Evolutionary conservation across 2,888 invertebrate genomes (phyloP).

Genomic region (Sialis fuliginosa): DNA sequence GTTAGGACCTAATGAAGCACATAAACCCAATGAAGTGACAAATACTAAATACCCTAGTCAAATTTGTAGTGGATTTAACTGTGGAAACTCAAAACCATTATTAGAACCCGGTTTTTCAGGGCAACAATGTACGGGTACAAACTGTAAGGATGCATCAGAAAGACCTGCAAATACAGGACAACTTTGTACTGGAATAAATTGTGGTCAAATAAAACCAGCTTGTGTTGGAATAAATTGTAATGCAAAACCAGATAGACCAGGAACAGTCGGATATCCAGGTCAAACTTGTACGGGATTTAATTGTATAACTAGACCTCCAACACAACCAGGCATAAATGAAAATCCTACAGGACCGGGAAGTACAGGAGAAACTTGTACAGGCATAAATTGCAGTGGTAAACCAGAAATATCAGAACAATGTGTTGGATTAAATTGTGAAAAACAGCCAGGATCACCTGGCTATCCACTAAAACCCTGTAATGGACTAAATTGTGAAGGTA

Average conservation of each 20-base stretch:
- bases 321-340: constrained; percentile 1
- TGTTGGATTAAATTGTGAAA: background rate
- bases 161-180: background rate
- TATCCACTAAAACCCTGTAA: background rate
- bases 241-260: constrained; percentile 6
- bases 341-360: constrained; percentile 13
- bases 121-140: constrained; percentile 1
- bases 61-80: too few relatives aligned
- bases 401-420: background rate
- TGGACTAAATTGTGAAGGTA: background rate
- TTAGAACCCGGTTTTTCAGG: constrained; percentile 8
- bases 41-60: background rate
- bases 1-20: background rate
- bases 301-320: constrained; percentile 1
- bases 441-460: background rate
- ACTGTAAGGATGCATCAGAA: constrained; percentile 7
- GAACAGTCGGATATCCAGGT: constrained; percentile 5
- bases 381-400: constrained; percentile 5
- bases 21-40: background rate
- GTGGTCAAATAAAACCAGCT: background rate
- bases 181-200: background rate
- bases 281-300: constrained; percentile 7
- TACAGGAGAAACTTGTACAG: constrained; percentile 13
- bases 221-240: too few relatives aligned
- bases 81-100: constrained; percentile 5